Evolutionary conservation across 2,888 invertebrate genomes (phyloP).

Genomic region (Mythimna lalbum): DNA sequence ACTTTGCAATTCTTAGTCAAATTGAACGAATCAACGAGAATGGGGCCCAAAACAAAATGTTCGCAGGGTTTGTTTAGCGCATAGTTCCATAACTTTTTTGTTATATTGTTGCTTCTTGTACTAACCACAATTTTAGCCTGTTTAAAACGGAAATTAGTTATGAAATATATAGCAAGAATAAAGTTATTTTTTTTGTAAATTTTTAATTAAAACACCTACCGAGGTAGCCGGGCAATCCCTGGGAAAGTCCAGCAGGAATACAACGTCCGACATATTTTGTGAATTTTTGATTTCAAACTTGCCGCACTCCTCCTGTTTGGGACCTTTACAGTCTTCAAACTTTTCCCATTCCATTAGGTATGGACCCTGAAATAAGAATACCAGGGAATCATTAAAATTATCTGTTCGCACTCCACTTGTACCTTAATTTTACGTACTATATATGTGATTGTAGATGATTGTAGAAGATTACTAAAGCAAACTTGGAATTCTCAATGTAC

Average conservation of each 20-base stretch:
- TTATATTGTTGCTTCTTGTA: conserved; percentile 73
- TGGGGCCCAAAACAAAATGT: conserved; percentile 84
- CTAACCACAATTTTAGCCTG: conserved; percentile 80
- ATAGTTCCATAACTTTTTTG: conserved; percentile 81
- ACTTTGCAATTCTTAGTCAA: conserved; percentile 79
- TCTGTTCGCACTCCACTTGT: conserved; percentile 10
- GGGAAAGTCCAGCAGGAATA: conserved; percentile 75
- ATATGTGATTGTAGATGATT: conserved; percentile 5
- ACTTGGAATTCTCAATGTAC: conserved; percentile 19
- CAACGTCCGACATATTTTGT: conserved; percentile 78
- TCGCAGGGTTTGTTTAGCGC: conserved; percentile 81
- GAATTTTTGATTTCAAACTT: conserved; percentile 71
- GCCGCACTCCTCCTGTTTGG: conserved; percentile 80
- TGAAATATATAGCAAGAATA: conserved; percentile 41
- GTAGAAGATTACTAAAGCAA: conserved; percentile 16
- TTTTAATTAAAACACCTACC: conserved; percentile 66
- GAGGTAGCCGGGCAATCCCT: conserved; percentile 78
- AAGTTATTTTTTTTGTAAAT: conserved; percentile 4
- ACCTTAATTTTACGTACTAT: conserved; percentile 23
- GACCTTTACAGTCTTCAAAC: conserved; percentile 81
- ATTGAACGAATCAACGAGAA: conserved; percentile 78
- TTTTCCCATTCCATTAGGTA: conserved; percentile 74
- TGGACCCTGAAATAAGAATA: conserved; percentile 76
- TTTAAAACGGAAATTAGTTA: conserved; percentile 50
- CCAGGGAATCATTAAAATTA: conserved; percentile 27